Conservation (phyloP, 1,140 invertebrate genomes). For the Phymastichus coffea region DNA sequence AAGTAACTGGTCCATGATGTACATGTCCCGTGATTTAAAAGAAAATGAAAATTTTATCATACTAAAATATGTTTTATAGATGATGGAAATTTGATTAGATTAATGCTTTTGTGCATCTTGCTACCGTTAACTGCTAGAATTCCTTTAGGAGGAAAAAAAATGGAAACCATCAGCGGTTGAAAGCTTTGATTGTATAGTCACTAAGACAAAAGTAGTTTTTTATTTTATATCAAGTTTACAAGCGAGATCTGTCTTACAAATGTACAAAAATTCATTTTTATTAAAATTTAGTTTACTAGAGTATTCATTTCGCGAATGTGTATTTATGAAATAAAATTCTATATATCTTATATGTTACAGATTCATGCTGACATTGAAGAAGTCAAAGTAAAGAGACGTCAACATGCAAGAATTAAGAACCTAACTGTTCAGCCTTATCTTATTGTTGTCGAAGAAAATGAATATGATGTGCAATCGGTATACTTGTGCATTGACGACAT, state of each 20-base stretch:
- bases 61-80: too few relatives aligned
- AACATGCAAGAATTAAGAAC: too few relatives aligned
- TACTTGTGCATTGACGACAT: too few relatives aligned
- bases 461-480: constrained; percentile 22
- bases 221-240: too few relatives aligned
- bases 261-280: neutral
- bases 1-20: too few relatives aligned
- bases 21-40: too few relatives aligned
- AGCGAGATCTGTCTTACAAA: too few relatives aligned
- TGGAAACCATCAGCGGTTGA: neutral
- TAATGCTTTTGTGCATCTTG: neutral
- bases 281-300: neutral
- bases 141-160: neutral
- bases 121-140: neutral
- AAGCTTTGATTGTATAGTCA: too few relatives aligned
- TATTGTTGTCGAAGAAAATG: constrained; percentile 23
- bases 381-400: neutral
- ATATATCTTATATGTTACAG: neutral
- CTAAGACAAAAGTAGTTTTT: neutral
- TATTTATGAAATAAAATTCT: neutral
- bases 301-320: neutral
- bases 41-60: too few relatives aligned
- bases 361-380: neutral
- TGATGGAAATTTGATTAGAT: too few relatives aligned
- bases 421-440: too few relatives aligned